Evolutionary conservation across 1,140 invertebrate genomes (phyloP).

Genomic region (Nixonia krombeini): DNA sequence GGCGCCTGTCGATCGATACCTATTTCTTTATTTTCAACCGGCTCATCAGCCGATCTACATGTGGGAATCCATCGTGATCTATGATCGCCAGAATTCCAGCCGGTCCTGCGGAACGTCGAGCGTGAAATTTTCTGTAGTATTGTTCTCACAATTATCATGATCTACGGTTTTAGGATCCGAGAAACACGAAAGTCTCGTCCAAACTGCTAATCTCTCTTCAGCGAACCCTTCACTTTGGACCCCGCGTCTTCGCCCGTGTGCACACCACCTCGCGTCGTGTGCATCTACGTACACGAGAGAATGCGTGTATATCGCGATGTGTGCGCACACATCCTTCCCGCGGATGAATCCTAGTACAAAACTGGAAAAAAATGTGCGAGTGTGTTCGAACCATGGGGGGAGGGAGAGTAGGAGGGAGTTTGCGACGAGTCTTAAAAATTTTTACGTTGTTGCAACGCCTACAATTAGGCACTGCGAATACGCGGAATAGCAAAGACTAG

Average conservation of each 20-base stretch:
- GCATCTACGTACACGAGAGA: slow-evolving; percentile 6
- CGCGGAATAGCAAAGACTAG: slow-evolving; percentile 19
- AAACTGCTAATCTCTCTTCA: slow-evolving; percentile 66
- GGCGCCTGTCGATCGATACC: slow-evolving; percentile 1
- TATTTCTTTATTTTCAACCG: slow-evolving; percentile 5
- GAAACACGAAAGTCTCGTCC: slow-evolving; percentile 66
- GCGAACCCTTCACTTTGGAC: slow-evolving; percentile 67
- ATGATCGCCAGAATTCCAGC: slow-evolving; percentile 41
- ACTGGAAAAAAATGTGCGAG: slow-evolving; percentile 17
- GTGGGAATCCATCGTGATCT: slow-evolving; percentile 44
- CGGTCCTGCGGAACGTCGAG: slow-evolving; percentile 47
- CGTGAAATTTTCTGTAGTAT: slow-evolving; percentile 68
- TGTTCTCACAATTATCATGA: slow-evolving; percentile 73
- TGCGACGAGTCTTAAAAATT: slow-evolving; percentile 55
- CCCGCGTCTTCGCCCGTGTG: slow-evolving; percentile 30
- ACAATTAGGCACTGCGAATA: slow-evolving; percentile 48
- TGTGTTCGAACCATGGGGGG: slow-evolving; percentile 12
- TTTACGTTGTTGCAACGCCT: slow-evolving; percentile 28
- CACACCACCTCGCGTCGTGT: slow-evolving; percentile 32
- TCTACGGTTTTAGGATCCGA: slow-evolving; percentile 68
- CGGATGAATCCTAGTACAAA: slow-evolving; percentile 34
- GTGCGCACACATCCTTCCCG: neutral
- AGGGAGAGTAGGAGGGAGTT: slow-evolving; percentile 13
- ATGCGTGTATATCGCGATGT: slow-evolving; percentile 4
- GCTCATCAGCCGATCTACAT: slow-evolving; percentile 13